A percentile compares a stretch with the other conserved stretches of the same genome.
phyloP scores from a whole-genome alignment of 2,797 vertebrate genomes.

The Mormyrus proboscirostris region DNA sequence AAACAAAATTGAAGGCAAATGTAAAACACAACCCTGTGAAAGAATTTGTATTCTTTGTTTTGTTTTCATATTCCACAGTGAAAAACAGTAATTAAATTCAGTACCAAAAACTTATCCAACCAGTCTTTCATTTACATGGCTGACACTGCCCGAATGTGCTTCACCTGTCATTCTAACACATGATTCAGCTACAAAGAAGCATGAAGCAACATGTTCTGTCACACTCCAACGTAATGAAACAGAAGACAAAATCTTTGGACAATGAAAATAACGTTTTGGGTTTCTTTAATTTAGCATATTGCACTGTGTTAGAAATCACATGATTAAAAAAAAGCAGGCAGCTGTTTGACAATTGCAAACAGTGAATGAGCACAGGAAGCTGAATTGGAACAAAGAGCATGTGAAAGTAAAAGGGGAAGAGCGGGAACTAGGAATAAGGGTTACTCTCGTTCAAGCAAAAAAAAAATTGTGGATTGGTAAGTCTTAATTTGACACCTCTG shows the following conservation, averaged over 20 bases:
- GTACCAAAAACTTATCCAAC: not conserved
- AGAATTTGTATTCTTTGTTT: not conserved
- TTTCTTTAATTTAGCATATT: constrained; percentile 11
- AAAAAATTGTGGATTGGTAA: not conserved
- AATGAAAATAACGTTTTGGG: constrained; percentile 13
- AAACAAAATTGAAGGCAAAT: not conserved
- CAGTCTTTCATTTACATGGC: not conserved
- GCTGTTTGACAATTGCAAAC: not conserved
- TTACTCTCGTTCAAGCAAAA: constrained; percentile 53
- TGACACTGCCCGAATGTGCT: not conserved
- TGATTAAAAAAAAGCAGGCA: not conserved
- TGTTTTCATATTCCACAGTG: not conserved
- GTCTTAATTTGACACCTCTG: not conserved
- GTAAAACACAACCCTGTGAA: not conserved
- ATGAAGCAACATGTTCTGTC: constrained; percentile 14
- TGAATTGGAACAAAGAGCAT: constrained; percentile 41
- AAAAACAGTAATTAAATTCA: not conserved
- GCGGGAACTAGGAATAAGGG: constrained; percentile 19
- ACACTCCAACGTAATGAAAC: not conserved
- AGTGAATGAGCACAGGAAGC: constrained; percentile 22
- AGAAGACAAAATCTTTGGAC: not conserved
- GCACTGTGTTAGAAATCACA: not conserved
- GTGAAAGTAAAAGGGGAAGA: constrained; percentile 31
- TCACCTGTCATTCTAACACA: not conserved
- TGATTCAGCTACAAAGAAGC: not conserved